Percentiles rank a stretch among this genome's conserved stretches.
phyloP scores from a whole-genome alignment of 2,888 invertebrate genomes.

The Pristionchus mayeri region DNA sequence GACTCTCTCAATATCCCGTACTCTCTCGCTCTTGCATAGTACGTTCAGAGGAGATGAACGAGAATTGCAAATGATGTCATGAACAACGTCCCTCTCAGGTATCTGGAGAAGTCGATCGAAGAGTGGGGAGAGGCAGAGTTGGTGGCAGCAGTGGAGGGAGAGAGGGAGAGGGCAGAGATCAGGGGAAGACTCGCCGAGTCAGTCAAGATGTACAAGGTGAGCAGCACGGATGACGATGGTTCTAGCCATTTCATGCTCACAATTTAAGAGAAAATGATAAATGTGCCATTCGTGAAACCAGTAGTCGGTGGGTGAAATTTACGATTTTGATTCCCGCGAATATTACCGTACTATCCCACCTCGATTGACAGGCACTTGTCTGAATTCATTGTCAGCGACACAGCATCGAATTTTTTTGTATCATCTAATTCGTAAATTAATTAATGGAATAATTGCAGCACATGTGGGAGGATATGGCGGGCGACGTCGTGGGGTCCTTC shows the following conservation, averaged over 20 bases:
- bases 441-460: constrained; percentile 1
- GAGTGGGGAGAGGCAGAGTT: constrained; percentile 49
- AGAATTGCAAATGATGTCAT: too few species aligned
- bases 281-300: too few species aligned
- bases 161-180: neutral
- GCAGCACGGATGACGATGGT: too few species aligned
- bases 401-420: neutral
- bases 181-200: neutral
- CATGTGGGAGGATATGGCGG: constrained; percentile 41
- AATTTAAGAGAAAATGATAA: too few species aligned
- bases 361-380: too few species aligned
- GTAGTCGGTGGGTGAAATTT: too few species aligned
- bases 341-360: too few species aligned
- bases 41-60: neutral
- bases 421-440: neutral
- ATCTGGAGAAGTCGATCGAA: constrained; percentile 23
- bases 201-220: constrained; percentile 44
- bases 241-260: too few species aligned
- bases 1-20: neutral
- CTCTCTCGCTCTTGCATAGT: neutral
- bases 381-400: too few species aligned
- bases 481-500: constrained; percentile 15
- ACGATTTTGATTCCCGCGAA: too few species aligned
- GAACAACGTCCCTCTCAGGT: constrained; percentile 28
- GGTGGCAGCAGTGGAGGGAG: constrained; percentile 41